Percentiles rank a stretch among this genome's conserved stretches.
phyloP scores from a whole-genome alignment of 2,797 vertebrate species.

The Hypotaenidia okinawae region DNA sequence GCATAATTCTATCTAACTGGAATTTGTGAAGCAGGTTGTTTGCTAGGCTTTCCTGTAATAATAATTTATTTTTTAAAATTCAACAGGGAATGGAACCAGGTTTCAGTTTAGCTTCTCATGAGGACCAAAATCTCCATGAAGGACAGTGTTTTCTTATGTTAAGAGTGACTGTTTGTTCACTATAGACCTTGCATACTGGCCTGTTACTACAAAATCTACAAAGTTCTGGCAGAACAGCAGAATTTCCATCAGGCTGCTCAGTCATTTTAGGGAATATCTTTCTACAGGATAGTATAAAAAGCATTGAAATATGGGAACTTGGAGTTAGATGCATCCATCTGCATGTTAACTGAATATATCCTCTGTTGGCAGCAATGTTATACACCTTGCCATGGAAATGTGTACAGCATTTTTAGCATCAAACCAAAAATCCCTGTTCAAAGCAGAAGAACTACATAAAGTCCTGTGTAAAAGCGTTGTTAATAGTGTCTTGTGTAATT shows the following conservation, averaged over 20 bases:
- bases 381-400: background rate
- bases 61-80: background rate
- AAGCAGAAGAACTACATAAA: background rate
- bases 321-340: background rate
- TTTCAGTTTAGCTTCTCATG: background rate
- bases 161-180: background rate
- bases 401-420: background rate
- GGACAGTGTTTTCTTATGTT: background rate
- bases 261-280: background rate
- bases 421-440: background rate
- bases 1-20: background rate
- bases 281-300: background rate
- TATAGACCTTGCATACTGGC: background rate
- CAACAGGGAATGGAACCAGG: background rate
- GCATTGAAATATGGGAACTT: background rate
- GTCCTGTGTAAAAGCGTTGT: background rate
- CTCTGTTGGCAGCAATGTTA: background rate
- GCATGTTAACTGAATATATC: background rate
- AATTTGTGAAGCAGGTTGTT: background rate
- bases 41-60: background rate
- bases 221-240: background rate
- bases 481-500: background rate
- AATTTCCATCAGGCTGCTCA: background rate
- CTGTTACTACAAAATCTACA: background rate
- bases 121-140: background rate